These are phyloP conservation scores for Mellilla xanthometata DNA, from an alignment of 2,888 invertebrate genomes.

Conservation along the genomic window DNA sequence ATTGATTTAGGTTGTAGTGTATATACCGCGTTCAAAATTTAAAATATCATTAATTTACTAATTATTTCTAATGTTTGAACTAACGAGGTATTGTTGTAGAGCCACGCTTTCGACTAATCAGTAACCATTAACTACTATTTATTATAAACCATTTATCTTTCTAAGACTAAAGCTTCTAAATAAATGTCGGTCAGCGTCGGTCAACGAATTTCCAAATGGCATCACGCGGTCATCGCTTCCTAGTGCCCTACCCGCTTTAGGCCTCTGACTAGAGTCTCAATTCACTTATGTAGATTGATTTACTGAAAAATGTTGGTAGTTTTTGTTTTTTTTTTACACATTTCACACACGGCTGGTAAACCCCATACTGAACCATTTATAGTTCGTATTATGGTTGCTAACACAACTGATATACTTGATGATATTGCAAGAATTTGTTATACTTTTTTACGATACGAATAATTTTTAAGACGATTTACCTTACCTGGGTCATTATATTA, in stretches of 20 bases:
- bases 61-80: too few relatives aligned
- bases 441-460: too few relatives aligned
- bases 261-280: slow-evolving; percentile 6
- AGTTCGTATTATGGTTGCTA: too few relatives aligned
- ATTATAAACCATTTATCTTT: slow-evolving; percentile 12
- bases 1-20: neutral
- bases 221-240: slow-evolving; percentile 21
- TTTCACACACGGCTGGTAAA: neutral
- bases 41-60: too few relatives aligned
- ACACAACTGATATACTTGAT: too few relatives aligned
- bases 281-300: slow-evolving; percentile 12
- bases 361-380: too few relatives aligned
- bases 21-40: too few relatives aligned
- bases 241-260: slow-evolving; percentile 10
- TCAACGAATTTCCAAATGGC: slow-evolving; percentile 14
- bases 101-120: too few relatives aligned
- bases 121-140: slow-evolving; percentile 14
- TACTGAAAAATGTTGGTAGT: neutral
- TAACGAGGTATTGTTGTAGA: slow-evolving; percentile 15
- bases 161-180: slow-evolving; percentile 10
- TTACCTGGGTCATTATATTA: too few relatives aligned
- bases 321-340: neutral
- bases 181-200: slow-evolving; percentile 19
- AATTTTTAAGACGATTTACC: too few relatives aligned
- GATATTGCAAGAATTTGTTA: too few relatives aligned